Base-by-base conservation (phyloP, 1,140 invertebrate species). In the Drosophila insularis region DNA sequence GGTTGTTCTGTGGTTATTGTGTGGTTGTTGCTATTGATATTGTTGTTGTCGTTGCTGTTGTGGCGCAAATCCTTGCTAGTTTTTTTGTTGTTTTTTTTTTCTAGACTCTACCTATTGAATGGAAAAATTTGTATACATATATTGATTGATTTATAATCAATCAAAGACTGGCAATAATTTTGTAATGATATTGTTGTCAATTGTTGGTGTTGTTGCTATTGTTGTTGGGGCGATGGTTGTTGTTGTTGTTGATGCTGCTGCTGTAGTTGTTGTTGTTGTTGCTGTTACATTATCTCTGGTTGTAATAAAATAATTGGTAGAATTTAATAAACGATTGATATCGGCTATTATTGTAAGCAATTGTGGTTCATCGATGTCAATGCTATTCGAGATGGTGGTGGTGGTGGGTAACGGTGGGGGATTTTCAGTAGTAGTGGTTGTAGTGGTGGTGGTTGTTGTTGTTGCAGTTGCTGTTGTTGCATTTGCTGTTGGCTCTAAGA, bases 271-370 rank as follows among this genome's bases (percentile, higher is more conserved):
- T 68, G 73, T 70, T 78, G 74, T 27, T 76, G 84, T 62, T 72
- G 87, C 68, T 78, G 78, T 78, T 74, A 81, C 54, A 81, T 91
- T 91, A 86, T 91, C 77, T 91, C 90, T 91, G 77, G 84, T 91
- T 80, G 90, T 91, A 90, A 91, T 91, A 79, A 91, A 90, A 90
- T 91, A 91, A 91, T 91, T 91, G 77, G 90, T 90, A 90, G 81
- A 90, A 74, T 91, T 91, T 90, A 91, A 89, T 91, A 91, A 79
- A 84, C 90, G 90, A 86, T 91, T 91, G 63, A 91, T 89, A 84
- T 91, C 85, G 59, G 74, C 73, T 55, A 91, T 80, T 71, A 91
- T 90, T 73, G 78, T 85, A 66, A 86, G 55, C 68, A 91, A 77
- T 81, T 91, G 80, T 71, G 80, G 66, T 71, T 90, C 84, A 72